Base-by-base conservation (phyloP, 2,113 vertebrate genomes). In the Lampris incognitus region DNA sequence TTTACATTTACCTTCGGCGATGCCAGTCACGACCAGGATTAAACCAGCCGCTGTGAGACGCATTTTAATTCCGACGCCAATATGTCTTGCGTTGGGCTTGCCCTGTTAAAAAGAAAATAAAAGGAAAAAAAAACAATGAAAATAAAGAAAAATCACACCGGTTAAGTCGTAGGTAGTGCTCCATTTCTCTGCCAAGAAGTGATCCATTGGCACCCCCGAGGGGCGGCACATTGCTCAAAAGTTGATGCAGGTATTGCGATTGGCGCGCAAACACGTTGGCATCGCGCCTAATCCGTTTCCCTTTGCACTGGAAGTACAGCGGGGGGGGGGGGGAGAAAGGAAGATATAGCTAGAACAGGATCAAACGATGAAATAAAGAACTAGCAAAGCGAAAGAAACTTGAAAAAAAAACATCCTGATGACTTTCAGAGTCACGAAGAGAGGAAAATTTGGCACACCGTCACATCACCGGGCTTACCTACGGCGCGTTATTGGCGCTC, bases 1-100 rank as follows among this genome's bases (percentile, higher is more conserved):
- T 7, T 49, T 7, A n/a, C 7, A 76, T 94, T 24, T 94, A 97
- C 96, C 96, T 94, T 92, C 85, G 56, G 86, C 82, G 81, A 87
- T 39, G 76, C 83, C 69, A 71, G 81, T 78, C 82, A 90, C 75
- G 88, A 85, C 6, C 87, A 93, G 84, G 79, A 94, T 83, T 70
- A 94, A 85, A 90, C 91, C 91, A 70, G 85, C 76, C 24, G 88
- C 75, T 56, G 85, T 48, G 73, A 92, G 77, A 85, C 76, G 85
- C 92, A 92, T 93, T 56, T 77, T 88, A 49, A 88, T 91, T 76
- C 73, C 65, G 66, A 76, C 40, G 65, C 66, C 79, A 66, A 76
- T 7, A 24, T 24, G 24, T 38, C 50, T 64, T 58, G 70, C 66
- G 63, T 74, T 48, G 67, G 50, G 51, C 66, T 78, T 78, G 49